Evolutionary conservation across 2,113 vertebrate genomes (phyloP), one percentile per base, ranked within the genome.

Genomic region (Odontophorus gujanensis): DNA sequence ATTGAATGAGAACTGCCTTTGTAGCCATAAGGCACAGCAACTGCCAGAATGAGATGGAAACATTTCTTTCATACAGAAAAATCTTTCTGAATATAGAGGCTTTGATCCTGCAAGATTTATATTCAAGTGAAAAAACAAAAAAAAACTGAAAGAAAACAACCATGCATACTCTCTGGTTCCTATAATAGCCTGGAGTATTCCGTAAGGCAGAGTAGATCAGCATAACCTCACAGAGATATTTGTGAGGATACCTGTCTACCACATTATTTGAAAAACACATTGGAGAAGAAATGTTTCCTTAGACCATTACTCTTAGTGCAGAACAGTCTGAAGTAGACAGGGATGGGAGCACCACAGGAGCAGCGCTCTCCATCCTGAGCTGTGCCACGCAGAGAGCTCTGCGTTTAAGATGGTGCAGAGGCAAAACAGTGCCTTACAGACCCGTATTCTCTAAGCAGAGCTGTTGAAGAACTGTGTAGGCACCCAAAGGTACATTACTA

Each of bases 21-120:
- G 48, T 94, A 90, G 77, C 87, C 87, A 81, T 87, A 85, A 85
- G 63, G 76, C 68, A 83, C 2, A 9, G 34, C 59, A 78, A 32
- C 28, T 77, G 75, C 72, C 85, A 92, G 61, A 34, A 89, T 78
- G 78, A 92, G 28, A 90, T 85, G 73, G 89, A 90, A 96, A 94
- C 76, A 50, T 78, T 86, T 90, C 43, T 91, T 93, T 92, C 68
- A 20, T 72, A 90, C 36, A 63, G 6, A 63, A 38, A 65, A 20
- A 45, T 83, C 65, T 77, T 73, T 55, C 73, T 94, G 85, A 81
- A 71, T 90, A 57, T 30, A 61, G 55, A 86, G 16, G 47, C 38
- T 96, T 94, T 92, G 79, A 87, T 95, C 51, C 47, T 75, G 32
- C 38, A 71, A 87, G 34, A 92, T 85, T 85, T 75, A 80, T 32